Base-by-base conservation (phyloP, 2,113 vertebrate genomes). In the Sebastes fasciatus region DNA sequence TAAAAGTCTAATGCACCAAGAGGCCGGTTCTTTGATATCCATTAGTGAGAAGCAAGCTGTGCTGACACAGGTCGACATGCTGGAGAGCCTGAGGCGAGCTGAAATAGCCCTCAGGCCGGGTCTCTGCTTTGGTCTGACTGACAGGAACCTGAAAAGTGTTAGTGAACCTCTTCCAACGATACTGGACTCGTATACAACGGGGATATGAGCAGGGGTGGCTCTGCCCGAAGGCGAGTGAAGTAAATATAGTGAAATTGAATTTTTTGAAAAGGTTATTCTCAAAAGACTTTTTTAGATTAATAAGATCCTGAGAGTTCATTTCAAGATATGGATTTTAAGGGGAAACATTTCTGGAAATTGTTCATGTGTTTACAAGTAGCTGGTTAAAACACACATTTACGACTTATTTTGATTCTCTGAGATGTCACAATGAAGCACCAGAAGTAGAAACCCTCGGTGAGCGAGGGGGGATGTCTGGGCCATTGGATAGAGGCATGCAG, bases 401-500 rank as follows among this genome's bases (percentile, higher is more conserved):
- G n/a, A n/a, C n/a, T n/a, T n/a, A n/a, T n/a, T n/a, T n/a, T n/a
- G n/a, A n/a, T n/a, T n/a, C 57, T 62, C 34, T 55, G 60, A 46
- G 79, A 88, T 85, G 85, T 87, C 88, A 88, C 87, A 73, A 14
- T 68, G 14, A 66, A 80, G 87, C 89, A 79, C 75, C 77, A 86
- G 87, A 94, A 81, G 82, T 54, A 84, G 91, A 91, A 80, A 69
- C 61, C 52, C 64, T 84, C 16, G 6, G 42, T 78, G 72, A 84
- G 80, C 60, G 46, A 51, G 51, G 42, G 64, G 46, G 67, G 43
- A 3, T 73, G 61, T 73, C 43, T 12, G 45, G 58, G 54, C 83
- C 85, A 88, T 92, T 91, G 89, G 82, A 86, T 70, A 17, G 52
- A 83, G 55, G 48, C 92, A 93, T 94, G 93, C 93, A 87, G 75